Base-by-base conservation (phyloP, 2,113 vertebrate species). In the Tragulus kanchil region DNA sequence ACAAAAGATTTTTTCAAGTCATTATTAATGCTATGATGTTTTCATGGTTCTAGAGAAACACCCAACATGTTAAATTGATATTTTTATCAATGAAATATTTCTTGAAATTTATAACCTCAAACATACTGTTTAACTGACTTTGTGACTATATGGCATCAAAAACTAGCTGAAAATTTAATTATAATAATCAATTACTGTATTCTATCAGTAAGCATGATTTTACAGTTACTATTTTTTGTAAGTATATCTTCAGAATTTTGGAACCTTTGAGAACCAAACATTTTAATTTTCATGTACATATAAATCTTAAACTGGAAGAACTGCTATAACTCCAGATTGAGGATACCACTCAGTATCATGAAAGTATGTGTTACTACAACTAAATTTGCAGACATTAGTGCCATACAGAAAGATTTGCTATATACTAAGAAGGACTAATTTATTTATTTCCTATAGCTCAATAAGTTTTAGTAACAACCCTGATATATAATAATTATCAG, bases 301-400 rank as follows among this genome's bases (percentile, higher is more conserved):
- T 84, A 71, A 85, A 89, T 93, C 13, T 89, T 91, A 86, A 56
- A n/a, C 83, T 58, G 36, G 25, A 79, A 95, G 36, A 84, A 87
- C 19, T 81, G 3, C 13, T 69, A 36, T 85, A 86, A 59, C 23
- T 16, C 71, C 59, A 97, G 96, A 69, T 45, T 28, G 6, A 95
- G 15, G 85, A 84, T 45, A 75, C 1, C 3, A 71, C 12, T 64
- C 10, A 36, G 10, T 36, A 45, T 83, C 21, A 48, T 82, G 50
- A 88, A 54, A 92, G 3, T n/a, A 73, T 73, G 65, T 61, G 50
- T 50, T 5, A 59, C 5, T 75, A 75, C 13, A 42, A 89, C 65
- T 96, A 59, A 79, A 92, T 73, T 45, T 94, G 15, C 6, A 8
- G 85, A 8, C 73, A 42, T 45, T 85, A 8, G 52, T 93, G 31